Evolutionary conservation across 2,797 vertebrate species (phyloP).

Genomic region (Uromys caudimaculatus): DNA sequence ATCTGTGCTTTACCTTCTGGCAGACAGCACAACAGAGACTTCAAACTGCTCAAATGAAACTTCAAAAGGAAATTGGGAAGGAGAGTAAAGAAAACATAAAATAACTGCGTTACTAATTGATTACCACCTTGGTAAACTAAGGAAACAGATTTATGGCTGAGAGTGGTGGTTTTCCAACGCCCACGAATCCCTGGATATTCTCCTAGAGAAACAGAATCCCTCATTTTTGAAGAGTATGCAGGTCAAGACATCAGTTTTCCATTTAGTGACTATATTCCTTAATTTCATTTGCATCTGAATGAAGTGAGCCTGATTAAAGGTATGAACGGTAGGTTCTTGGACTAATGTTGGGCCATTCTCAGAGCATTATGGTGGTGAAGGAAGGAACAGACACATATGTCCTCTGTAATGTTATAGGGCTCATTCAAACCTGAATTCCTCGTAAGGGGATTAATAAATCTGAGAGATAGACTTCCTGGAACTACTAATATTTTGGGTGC

Average conservation of each 20-base stretch:
- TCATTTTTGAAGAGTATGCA: background rate
- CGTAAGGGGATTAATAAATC: background rate
- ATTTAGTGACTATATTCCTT: background rate
- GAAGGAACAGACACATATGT: background rate
- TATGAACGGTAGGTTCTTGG: background rate
- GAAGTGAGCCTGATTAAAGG: background rate
- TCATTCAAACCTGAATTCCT: background rate
- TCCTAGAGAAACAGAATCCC: background rate
- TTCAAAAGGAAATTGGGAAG: background rate
- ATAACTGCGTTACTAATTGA: constrained; percentile 5
- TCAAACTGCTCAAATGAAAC: constrained; percentile 5
- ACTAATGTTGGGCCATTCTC: background rate
- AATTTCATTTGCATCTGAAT: constrained; percentile 32
- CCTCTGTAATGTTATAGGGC: background rate
- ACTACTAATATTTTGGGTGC: background rate
- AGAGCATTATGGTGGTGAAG: background rate
- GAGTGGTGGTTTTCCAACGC: background rate
- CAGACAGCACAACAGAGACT: background rate
- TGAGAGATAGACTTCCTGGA: constrained; percentile 21
- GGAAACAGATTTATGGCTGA: background rate
- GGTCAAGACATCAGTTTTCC: background rate
- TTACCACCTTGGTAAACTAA: background rate
- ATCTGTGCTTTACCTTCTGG: background rate
- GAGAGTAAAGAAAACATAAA: constrained; percentile 21
- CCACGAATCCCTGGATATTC: background rate